Base-by-base conservation (phyloP, 2,888 invertebrate species). In the Lycaena phlaeas region DNA sequence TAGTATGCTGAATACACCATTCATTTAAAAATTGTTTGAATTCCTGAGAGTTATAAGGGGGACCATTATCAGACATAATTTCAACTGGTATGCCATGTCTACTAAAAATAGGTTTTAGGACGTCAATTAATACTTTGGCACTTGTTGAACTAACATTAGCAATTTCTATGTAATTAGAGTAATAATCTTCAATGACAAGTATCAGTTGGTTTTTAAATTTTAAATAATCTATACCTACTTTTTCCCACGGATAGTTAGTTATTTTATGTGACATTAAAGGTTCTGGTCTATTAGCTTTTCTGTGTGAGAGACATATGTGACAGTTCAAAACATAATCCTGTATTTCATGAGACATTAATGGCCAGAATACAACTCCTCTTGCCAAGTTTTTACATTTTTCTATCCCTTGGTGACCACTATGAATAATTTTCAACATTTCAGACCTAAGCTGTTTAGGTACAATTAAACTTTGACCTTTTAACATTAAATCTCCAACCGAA, bases 21-120 rank as follows among this genome's bases (percentile, higher is more conserved):
- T 30, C 39, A 25, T 12, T 18, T 17, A 42, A 22, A 44, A 52
- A 52, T 6, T 38, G 27, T 14, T 46, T 45, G 34, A 54, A 51
- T 15, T 50, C 50, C 14, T 28, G 29, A 0, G 46, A 47, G 36
- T 44, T 46, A 45, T 47, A 52, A 30, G 49, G 52, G 27, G 53
- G 50, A 2, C 51, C 50, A 44, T 49, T 49, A 22, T 53, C 51
- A 26, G 41, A 36, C 11, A 53, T 31, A 36, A 53, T n/a, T n/a
- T 38, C 28, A 10, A 45, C 37, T 34, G 51, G 49, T 3, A 51
- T 53, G 27, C 51, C 49, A 46, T 50, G 46, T 9, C 48, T 11
- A 40, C 42, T 42, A 40, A 49, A 36, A 36, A 36, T 36, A 12
- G 10, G 11, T n/a, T 36, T 18, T 5, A 18, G 18, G 18, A 18